Base-by-base conservation (phyloP, 1,140 invertebrate species). In the Rhagoletis zephyria region DNA sequence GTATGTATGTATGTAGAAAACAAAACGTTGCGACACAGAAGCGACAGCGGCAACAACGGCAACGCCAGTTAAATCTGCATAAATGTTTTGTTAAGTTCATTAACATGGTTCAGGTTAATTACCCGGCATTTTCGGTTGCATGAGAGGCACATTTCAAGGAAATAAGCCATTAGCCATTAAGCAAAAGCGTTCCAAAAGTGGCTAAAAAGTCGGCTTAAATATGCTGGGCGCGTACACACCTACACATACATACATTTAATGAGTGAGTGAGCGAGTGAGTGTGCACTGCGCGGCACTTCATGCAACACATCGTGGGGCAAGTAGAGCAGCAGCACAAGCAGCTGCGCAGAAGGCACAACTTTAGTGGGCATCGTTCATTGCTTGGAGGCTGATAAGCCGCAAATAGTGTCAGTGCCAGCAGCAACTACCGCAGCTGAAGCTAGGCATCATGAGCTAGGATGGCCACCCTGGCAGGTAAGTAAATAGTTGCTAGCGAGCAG, bases 31-130 rank as follows among this genome's bases (percentile, higher is more conserved):
- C 16, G 64, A 81, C 40, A 74, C 10, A n/a, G 19, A 51, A 40
- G 51, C 51, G 51, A 30, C 30, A 30, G 30, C 30, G 30, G 30
- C 30, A 30, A 30, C 16, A 45, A 1, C 60, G 12, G 30, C 59
- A 85, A 6, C n/a, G n/a, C 42, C 61, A 85, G 74, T 45, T 61
- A 88, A 88, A 88, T 88, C 87, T 88, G 67, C 87, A 86, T 86
- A 88, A 88, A 74, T 60, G 64, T 64, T 86, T 86, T 88, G 87
- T 88, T 87, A 87, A 88, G 87, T 88, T 88, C 87, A 88, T 88
- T 88, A 88, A 88, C 87, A 88, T 88, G 85, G 59, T 81, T 81
- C 70, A 88, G 87, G 87, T 88, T 88, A 88, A 88, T 88, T 88
- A 88, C 87, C 86, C 74, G 60, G 86, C 74, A 87, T 88, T 88